Base-by-base conservation (phyloP, 2,113 vertebrate species). In the Ondatra zibethicus region DNA sequence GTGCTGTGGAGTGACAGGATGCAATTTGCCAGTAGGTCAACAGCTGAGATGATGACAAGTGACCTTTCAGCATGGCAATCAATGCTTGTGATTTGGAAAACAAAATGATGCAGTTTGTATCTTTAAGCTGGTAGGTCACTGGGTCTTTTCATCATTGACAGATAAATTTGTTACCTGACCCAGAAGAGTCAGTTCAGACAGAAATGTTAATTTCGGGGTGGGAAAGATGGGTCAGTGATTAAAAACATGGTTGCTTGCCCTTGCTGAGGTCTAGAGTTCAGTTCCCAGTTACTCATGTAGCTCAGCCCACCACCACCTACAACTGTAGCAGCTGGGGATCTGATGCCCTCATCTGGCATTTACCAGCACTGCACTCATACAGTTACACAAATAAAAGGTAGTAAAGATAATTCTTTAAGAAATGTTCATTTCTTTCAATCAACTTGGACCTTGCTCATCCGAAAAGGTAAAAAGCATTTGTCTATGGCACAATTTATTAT, bases 71-170 rank as follows among this genome's bases (percentile, higher is more conserved):
- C 93, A 66, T 87, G 93, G 95, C 89, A 97, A 85, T 98, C 96
- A 96, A 61, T 97, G 97, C 95, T 93, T 91, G 89, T 96, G 97
- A 97, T 97, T 97, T 96, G 94, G 95, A 87, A 97, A 96, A 97
- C 96, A 96, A 96, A 97, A 97, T 97, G 97, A 96, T 95, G 92
- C 93, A 95, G 91, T 96, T 96, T 97, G 96, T 96, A 94, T 95
- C 96, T 97, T 94, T 97, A 61, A 92, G 89, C 6, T 8, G 85
- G 55, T 55, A 25, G 88, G 91, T 90, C 93, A 42, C 3, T 55
- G 77, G 96, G 91, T 73, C 94, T 87, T 58, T 81, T 82, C 31
- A 68, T 27, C 91, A 36, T 87, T 97, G 96, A 96, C 95, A 70
- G 63, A 52, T 78, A 91, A 94, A 96, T 96, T 91, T 96, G 96